Conservation (phyloP, 2,888 invertebrate species). For the Acanthococcus lagerstroemiae region DNA sequence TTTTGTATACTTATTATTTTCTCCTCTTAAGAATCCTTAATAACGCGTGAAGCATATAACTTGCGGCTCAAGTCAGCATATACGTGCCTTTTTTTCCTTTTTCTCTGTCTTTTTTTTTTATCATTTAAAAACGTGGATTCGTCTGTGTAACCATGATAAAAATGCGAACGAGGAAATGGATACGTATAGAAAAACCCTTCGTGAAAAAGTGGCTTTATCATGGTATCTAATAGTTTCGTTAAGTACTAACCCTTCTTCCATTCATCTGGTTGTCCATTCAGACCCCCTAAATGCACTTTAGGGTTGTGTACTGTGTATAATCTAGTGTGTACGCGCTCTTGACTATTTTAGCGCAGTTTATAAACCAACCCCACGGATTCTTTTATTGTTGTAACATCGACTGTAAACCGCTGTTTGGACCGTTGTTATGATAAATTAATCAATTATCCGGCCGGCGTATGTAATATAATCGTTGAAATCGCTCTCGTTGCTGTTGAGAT, state of each 20-base stretch:
- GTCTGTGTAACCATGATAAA: constrained; percentile 20
- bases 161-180: constrained; percentile 11
- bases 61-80: constrained; percentile 21
- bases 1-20: too few relatives aligned
- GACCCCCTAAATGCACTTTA: constrained; percentile 16
- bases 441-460: constrained; percentile 17
- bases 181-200: background rate
- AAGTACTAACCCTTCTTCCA: constrained; percentile 29
- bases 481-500: too few relatives aligned
- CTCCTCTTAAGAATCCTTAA: constrained; percentile 19
- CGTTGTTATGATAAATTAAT: constrained; percentile 28
- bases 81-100: background rate
- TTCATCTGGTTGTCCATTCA: constrained; percentile 27
- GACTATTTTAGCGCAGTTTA: constrained; percentile 18
- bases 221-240: constrained; percentile 28
- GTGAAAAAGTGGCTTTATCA: constrained; percentile 27
- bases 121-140: constrained; percentile 22
- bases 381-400: constrained; percentile 13
- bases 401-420: constrained; percentile 16
- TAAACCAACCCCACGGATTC: constrained; percentile 17
- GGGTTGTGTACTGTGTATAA: constrained; percentile 4
- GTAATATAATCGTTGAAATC: constrained; percentile 6
- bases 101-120: constrained; percentile 8
- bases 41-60: constrained; percentile 29
- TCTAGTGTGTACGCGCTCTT: background rate